Evolutionary conservation across 2,797 vertebrate species (phyloP).

Genomic region (Galago senegalensis): DNA sequence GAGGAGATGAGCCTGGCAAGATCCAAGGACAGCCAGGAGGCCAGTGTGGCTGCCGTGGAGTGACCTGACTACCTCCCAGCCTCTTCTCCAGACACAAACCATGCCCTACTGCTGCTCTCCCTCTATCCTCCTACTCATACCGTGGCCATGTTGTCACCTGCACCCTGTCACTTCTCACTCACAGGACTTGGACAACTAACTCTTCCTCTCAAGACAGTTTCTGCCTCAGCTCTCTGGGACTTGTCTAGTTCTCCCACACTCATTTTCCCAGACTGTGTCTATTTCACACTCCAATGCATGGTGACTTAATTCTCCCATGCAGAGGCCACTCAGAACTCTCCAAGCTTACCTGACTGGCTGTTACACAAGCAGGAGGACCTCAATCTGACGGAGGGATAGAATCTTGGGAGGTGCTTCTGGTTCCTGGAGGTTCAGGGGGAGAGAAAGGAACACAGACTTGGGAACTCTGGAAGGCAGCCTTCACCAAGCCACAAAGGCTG

Average conservation of each 20-base stretch:
- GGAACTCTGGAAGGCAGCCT: background rate
- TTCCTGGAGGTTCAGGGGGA: background rate
- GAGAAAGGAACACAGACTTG: background rate
- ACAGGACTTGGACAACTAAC: background rate
- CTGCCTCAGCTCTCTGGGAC: background rate
- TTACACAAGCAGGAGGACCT: background rate
- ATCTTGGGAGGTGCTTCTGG: background rate
- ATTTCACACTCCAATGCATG: too few species aligned
- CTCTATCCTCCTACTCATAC: background rate
- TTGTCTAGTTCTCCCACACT: background rate
- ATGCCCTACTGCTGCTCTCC: background rate
- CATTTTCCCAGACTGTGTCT: background rate
- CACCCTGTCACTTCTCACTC: background rate
- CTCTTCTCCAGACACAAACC: background rate
- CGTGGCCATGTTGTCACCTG: background rate
- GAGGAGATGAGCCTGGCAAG: background rate
- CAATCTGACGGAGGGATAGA: background rate
- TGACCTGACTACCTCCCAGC: rapidly evolving
- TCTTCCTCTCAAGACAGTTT: background rate
- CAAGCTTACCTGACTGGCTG: background rate
- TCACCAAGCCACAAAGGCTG: background rate
- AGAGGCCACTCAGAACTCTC: background rate
- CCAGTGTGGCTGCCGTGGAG: background rate
- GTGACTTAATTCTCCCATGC: background rate
- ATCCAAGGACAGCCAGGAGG: background rate